These are phyloP conservation scores for Notospermus geniculatus DNA, from an alignment of 1,140 invertebrate species.

Conservation along the genomic window DNA sequence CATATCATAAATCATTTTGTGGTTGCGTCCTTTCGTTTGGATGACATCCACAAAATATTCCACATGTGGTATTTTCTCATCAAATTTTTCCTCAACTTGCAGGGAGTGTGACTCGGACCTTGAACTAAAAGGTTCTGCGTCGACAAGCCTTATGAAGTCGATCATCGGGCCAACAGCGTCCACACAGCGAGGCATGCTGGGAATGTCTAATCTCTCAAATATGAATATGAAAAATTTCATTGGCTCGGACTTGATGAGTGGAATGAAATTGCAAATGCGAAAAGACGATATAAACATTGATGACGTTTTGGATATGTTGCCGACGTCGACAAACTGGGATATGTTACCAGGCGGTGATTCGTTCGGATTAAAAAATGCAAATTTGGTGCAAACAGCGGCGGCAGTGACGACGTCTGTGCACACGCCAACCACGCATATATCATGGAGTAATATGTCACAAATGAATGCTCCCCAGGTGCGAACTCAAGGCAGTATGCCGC, in stretches of 20 bases:
- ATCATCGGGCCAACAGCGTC: slow-evolving; percentile 33
- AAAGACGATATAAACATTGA: slow-evolving; percentile 6
- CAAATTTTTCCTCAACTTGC: too few species aligned
- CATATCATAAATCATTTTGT: too few species aligned
- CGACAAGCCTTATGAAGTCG: slow-evolving; percentile 54
- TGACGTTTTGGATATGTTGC: slow-evolving; percentile 1
- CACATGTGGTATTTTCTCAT: too few species aligned
- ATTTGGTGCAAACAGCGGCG: neutral
- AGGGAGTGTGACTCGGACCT: slow-evolving; percentile 53
- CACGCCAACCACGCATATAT: slow-evolving; percentile 9
- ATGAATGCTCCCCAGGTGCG: too few species aligned
- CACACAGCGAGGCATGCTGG: neutral
- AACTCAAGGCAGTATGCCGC: neutral
- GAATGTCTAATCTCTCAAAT: neutral
- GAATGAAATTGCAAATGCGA: too few species aligned
- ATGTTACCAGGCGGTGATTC: neutral
- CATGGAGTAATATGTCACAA: slow-evolving; percentile 10
- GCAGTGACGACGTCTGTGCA: neutral
- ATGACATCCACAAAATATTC: too few species aligned
- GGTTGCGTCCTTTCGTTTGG: too few species aligned
- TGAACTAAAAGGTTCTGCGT: slow-evolving; percentile 53
- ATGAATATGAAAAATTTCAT: too few species aligned
- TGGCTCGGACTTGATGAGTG: neutral
- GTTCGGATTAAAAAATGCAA: slow-evolving; percentile 1
- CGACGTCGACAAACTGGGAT: slow-evolving; percentile 1